Evolutionary conservation across 2,888 invertebrate species (phyloP).

Genomic region (Pheosia tremula): DNA sequence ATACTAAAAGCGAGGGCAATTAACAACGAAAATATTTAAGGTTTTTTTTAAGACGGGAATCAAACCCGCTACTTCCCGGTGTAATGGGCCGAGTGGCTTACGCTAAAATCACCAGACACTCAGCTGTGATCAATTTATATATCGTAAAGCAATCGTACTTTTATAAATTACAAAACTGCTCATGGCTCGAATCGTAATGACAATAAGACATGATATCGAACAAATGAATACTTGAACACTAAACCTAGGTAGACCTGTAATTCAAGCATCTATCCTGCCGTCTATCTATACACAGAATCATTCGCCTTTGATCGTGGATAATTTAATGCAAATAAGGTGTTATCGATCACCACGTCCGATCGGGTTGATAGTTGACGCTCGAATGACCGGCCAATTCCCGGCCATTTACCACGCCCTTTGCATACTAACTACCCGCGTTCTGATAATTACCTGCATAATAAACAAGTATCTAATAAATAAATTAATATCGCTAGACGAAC

Average conservation of each 20-base stretch:
- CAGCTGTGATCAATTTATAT: too few species aligned
- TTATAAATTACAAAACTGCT: background rate
- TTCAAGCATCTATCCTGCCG: conserved; percentile 1
- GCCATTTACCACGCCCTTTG: conserved; percentile 49
- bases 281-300: conserved; percentile 32
- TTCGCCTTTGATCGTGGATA: conserved; percentile 33
- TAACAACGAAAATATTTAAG: too few species aligned
- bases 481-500: background rate
- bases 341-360: conserved; percentile 44
- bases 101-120: too few species aligned
- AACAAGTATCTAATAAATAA: conserved; percentile 3
- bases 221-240: background rate
- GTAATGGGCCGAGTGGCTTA: too few species aligned
- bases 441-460: conserved; percentile 17
- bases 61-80: too few species aligned
- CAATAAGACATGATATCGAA: background rate
- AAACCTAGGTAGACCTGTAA: background rate
- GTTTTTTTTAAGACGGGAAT: too few species aligned
- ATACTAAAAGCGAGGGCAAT: too few species aligned
- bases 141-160: too few species aligned
- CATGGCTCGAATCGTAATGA: background rate
- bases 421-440: conserved; percentile 51
- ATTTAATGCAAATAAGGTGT: conserved; percentile 32
- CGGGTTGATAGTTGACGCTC: conserved; percentile 41
- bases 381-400: conserved; percentile 48